Base-by-base conservation (phyloP, 2,888 invertebrate genomes). In the Trachelus tabidus region DNA sequence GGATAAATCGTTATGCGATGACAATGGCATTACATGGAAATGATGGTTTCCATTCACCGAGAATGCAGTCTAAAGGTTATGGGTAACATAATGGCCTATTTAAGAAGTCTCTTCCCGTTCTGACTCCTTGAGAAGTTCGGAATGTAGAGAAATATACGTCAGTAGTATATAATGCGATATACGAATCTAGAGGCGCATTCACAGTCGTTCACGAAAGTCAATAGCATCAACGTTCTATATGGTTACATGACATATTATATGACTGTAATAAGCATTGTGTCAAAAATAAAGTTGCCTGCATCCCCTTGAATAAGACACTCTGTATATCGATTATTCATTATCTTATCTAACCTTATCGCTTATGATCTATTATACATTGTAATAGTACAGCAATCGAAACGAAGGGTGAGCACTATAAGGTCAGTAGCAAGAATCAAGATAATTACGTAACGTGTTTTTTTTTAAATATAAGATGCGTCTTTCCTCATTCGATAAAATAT, bases 271-370 rank as follows among this genome's bases (percentile, higher is more conserved):
- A 23, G 56, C 56, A 56, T 71, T 23, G 71, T 33, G 71, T 31
- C 31, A 71, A 79, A 81, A 82, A 81, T 82, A 81, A 84, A 79
- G 76, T 86, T 82, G 85, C 82, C 85, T 85, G 85, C 82, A 81
- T 84, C 87, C 83, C 85, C 83, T 85, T 82, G 83, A 81, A 80
- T 81, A 83, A 76, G 85, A 83, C 79, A 80, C 81, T 80, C 80
- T 76, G 75, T 76, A 78, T 76, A 78, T 78, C 30, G 34, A 74
- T 34, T 34, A 74, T 11, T 12, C 1, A 71, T 33, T 23, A 33
- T 74, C 74, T 74, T 74, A 35, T n/a, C 74, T 74, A 74, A 23
- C 30, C 74, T 74, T 35, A 35, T 74, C 74, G 37, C 37, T 74
- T 74, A 74, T 2, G 12, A 9, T 74, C 37, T 74, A 74, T 74